Conservation (phyloP, 1,140 invertebrate genomes). For the Drosophila tristis region DNA sequence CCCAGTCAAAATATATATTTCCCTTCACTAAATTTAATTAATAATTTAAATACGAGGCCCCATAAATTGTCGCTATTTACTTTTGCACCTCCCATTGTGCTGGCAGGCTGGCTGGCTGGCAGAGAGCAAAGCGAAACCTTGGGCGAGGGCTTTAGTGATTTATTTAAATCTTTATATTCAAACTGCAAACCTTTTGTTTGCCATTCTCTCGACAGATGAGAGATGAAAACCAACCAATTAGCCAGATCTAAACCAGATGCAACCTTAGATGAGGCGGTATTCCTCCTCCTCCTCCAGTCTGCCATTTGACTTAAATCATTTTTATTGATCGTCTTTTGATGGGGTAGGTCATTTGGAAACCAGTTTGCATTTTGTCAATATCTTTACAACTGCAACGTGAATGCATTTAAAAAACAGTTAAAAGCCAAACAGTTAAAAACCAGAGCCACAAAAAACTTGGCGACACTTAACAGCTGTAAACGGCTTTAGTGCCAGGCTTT, state of each 20-base stretch:
- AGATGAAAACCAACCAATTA: constrained; percentile 20
- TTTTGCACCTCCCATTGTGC: constrained; percentile 14
- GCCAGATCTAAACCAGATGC: constrained; percentile 16
- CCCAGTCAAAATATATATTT: constrained; percentile 9
- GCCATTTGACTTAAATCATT: constrained; percentile 62
- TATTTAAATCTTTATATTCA: constrained; percentile 15
- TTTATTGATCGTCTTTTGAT: constrained; percentile 47
- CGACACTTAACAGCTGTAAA: constrained; percentile 75
- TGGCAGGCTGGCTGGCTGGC: neutral
- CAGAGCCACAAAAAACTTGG: constrained; percentile 62
- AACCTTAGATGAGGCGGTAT: constrained; percentile 16
- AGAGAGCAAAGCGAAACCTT: constrained; percentile 15
- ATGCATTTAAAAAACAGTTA: constrained; percentile 70
- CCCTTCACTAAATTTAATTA: constrained; percentile 34
- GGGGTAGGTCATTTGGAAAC: constrained; percentile 54
- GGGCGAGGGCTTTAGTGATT: constrained; percentile 11
- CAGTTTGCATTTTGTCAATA: constrained; percentile 57
- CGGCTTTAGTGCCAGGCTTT: constrained; percentile 16
- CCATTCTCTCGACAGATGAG: constrained; percentile 8
- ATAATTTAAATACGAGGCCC: constrained; percentile 24
- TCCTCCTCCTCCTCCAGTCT: neutral
- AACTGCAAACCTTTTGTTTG: constrained; percentile 14
- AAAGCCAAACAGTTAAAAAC: constrained; percentile 32
- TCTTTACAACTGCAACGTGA: constrained; percentile 60
- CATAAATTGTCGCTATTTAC: neutral